These are phyloP conservation scores for Drosophila anomelani DNA, from an alignment of 2,888 invertebrate species.

Conservation along the genomic window DNA sequence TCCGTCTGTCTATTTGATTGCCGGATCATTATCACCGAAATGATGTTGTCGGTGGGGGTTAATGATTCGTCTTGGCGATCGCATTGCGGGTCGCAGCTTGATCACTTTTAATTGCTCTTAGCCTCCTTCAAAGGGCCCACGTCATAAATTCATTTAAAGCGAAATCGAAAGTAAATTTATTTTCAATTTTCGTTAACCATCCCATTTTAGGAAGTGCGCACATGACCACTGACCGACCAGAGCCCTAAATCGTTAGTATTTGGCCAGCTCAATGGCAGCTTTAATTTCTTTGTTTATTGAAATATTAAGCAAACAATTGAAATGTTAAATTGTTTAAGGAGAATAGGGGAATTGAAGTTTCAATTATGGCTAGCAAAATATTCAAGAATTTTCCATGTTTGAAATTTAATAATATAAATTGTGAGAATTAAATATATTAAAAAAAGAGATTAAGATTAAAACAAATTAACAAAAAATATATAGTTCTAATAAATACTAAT, in stretches of 20 bases:
- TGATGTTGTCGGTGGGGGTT: slow-evolving; percentile 50
- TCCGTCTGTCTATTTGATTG: slow-evolving; percentile 57
- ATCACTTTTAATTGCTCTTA: slow-evolving; percentile 64
- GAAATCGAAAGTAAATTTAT: slow-evolving; percentile 70
- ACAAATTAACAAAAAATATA: too few species aligned
- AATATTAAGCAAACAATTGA: not conserved
- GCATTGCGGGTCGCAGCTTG: slow-evolving; percentile 38
- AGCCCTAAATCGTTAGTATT: not conserved
- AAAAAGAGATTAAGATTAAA: too few species aligned
- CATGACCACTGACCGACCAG: slow-evolving; percentile 7
- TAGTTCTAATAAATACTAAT: too few species aligned
- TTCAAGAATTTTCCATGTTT: too few species aligned
- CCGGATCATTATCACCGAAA: slow-evolving; percentile 73
- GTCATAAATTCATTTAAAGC: slow-evolving; percentile 69
- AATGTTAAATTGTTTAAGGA: not conserved
- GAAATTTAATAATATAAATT: too few species aligned
- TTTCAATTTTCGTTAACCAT: slow-evolving; percentile 65
- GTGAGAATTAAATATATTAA: too few species aligned
- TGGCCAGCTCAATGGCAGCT: not conserved
- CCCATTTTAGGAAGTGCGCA: slow-evolving; percentile 46
- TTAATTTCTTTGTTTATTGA: not conserved
- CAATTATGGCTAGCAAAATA: too few species aligned
- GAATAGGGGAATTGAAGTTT: not conserved
- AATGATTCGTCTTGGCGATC: slow-evolving; percentile 54
- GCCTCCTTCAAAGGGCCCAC: slow-evolving; percentile 35